These are phyloP conservation scores for Anagrus nilaparvatae DNA, from an alignment of 1,140 invertebrate genomes.

Conservation along the genomic window DNA sequence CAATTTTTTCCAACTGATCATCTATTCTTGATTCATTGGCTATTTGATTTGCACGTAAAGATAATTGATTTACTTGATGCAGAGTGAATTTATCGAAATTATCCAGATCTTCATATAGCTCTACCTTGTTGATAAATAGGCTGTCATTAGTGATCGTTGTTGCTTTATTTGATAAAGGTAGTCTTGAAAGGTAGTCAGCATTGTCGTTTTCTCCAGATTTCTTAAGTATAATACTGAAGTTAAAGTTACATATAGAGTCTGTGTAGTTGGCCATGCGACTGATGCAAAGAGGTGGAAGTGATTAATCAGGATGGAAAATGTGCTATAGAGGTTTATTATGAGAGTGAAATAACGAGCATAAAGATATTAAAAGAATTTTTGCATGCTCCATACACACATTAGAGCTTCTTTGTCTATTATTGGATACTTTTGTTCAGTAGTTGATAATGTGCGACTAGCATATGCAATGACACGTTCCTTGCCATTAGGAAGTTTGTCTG, in stretches of 20 bases:
- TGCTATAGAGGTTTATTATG: constrained; percentile 35
- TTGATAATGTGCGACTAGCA: constrained; percentile 20
- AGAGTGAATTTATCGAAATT: constrained; percentile 16
- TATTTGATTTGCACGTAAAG: constrained; percentile 11
- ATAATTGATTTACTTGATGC: constrained; percentile 13
- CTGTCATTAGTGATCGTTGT: neutral
- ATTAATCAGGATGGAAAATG: constrained; percentile 21
- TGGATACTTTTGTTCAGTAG: constrained; percentile 33
- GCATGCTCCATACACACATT: constrained; percentile 35
- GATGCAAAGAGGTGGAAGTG: constrained; percentile 15
- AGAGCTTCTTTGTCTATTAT: constrained; percentile 43
- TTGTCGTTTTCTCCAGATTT: too few relatives aligned
- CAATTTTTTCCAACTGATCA: constrained; percentile 11
- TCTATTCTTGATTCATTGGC: constrained; percentile 14
- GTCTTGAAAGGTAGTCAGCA: constrained; percentile 15
- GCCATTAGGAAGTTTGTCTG: constrained; percentile 24
- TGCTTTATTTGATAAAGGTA: constrained; percentile 4
- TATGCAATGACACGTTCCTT: too few relatives aligned
- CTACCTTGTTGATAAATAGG: neutral
- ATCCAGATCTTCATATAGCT: constrained; percentile 8
- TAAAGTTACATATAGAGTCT: constrained; percentile 20
- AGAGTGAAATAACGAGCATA: constrained; percentile 37
- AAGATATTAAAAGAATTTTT: constrained; percentile 35
- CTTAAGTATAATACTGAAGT: too few relatives aligned
- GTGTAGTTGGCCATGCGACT: constrained; percentile 23